Evolutionary conservation across 2,797 vertebrate species (phyloP).

Genomic region (Potorous gilbertii): DNA sequence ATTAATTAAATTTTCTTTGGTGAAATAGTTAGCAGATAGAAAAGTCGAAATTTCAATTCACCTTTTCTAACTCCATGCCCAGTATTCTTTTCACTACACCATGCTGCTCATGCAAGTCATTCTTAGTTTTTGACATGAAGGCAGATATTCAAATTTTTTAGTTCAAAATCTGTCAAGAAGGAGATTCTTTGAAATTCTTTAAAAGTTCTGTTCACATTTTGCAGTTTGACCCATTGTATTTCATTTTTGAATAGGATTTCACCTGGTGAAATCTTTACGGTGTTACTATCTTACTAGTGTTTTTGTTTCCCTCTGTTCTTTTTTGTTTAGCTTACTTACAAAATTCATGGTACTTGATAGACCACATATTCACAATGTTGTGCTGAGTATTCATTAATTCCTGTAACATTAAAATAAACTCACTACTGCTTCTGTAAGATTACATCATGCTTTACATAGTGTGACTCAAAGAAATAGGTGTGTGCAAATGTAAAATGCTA

Average conservation of each 20-base stretch:
- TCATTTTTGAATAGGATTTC: constrained; percentile 31
- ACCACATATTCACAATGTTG: background rate
- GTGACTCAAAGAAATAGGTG: constrained; percentile 69
- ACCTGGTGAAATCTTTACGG: background rate
- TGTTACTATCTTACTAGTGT: background rate
- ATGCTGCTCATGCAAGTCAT: background rate
- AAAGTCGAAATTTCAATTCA: background rate
- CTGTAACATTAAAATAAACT: background rate
- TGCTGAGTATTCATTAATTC: background rate
- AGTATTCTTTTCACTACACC: background rate
- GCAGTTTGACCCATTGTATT: background rate
- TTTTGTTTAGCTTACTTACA: background rate
- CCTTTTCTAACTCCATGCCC: background rate
- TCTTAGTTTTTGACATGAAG: background rate
- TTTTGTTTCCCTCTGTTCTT: background rate
- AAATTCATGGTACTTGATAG: background rate
- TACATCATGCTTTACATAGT: background rate
- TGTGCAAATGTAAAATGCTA: constrained; percentile 65
- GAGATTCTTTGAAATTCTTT: constrained; percentile 7
- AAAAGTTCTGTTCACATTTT: constrained; percentile 24
- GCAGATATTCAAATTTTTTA: constrained; percentile 1
- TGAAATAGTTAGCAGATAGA: background rate
- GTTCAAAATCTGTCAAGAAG: background rate
- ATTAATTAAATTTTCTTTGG: background rate
- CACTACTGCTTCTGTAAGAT: background rate